A percentile compares a stretch with the other conserved stretches of the same genome.
Conservation (phyloP, 2,113 vertebrate genomes). For the Micromys minutus region DNA sequence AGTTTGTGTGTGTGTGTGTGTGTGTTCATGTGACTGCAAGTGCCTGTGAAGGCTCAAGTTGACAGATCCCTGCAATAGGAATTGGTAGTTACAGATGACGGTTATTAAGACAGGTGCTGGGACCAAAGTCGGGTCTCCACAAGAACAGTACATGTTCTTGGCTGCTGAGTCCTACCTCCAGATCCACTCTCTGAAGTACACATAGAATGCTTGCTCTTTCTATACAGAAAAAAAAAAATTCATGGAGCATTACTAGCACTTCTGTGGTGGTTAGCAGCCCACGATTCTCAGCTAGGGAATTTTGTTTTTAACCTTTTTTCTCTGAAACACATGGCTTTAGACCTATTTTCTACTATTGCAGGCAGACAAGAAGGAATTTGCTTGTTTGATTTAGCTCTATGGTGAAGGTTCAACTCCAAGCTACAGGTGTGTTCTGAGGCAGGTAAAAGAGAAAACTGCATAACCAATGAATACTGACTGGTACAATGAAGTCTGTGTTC, state of each 20-base stretch:
- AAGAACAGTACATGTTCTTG: background rate
- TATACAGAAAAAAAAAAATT: conserved; percentile 51
- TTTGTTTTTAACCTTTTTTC: conserved; percentile 20
- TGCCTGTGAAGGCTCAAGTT: background rate
- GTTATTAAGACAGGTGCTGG: background rate
- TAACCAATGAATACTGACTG: background rate
- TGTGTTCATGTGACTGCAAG: background rate
- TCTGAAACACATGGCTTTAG: conserved; percentile 13
- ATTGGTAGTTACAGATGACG: background rate
- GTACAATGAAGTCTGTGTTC: conserved; percentile 29
- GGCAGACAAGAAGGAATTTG: conserved; percentile 7
- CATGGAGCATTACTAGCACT: background rate
- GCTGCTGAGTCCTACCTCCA: background rate
- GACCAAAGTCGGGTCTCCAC: background rate
- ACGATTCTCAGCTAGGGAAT: conserved; percentile 15
- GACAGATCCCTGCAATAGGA: background rate
- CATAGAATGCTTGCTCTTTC: background rate
- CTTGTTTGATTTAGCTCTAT: background rate
- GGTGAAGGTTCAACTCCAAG: background rate
- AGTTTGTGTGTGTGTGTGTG: background rate
- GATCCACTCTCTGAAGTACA: background rate
- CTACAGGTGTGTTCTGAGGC: background rate
- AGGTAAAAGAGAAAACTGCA: background rate
- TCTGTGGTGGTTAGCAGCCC: background rate
- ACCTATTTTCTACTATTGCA: conserved; percentile 6